Evolutionary conservation across 2,797 vertebrate genomes (phyloP).

Genomic region (Dallia pectoralis): DNA sequence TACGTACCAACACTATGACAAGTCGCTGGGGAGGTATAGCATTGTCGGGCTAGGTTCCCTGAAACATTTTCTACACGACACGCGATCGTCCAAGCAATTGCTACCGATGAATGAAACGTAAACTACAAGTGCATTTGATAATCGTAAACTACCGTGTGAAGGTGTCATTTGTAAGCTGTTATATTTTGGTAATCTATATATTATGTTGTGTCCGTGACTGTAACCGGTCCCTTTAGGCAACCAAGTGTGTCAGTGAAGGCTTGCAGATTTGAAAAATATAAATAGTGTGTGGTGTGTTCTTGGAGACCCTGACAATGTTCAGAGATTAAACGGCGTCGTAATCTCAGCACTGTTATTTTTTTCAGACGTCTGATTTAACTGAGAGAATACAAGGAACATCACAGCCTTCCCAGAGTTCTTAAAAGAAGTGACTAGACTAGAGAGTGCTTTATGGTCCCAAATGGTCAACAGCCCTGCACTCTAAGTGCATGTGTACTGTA

Average conservation of each 20-base stretch:
- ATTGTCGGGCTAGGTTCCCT: not conserved
- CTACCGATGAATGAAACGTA: not conserved
- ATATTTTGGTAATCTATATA: too few relatives aligned
- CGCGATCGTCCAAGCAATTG: not conserved
- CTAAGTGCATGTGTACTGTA: constrained; percentile 9
- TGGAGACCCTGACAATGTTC: not conserved
- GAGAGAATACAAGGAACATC: not conserved
- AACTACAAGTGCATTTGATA: not conserved
- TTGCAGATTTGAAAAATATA: not conserved
- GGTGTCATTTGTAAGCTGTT: not conserved
- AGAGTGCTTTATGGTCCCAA: not conserved
- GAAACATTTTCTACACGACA: not conserved
- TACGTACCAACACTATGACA: not conserved
- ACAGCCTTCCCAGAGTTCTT: not conserved
- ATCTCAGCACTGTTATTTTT: constrained; percentile 5
- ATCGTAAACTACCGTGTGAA: not conserved
- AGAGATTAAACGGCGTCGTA: not conserved
- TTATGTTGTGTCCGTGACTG: too few relatives aligned
- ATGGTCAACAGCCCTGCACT: not conserved
- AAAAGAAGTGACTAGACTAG: not conserved
- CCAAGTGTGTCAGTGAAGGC: not conserved
- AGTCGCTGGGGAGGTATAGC: not conserved
- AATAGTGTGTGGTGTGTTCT: not conserved
- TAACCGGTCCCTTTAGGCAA: too few relatives aligned
- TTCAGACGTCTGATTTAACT: not conserved